Evolutionary conservation across 2,113 vertebrate species (phyloP).

Genomic region (Pelodiscus sinensis): DNA sequence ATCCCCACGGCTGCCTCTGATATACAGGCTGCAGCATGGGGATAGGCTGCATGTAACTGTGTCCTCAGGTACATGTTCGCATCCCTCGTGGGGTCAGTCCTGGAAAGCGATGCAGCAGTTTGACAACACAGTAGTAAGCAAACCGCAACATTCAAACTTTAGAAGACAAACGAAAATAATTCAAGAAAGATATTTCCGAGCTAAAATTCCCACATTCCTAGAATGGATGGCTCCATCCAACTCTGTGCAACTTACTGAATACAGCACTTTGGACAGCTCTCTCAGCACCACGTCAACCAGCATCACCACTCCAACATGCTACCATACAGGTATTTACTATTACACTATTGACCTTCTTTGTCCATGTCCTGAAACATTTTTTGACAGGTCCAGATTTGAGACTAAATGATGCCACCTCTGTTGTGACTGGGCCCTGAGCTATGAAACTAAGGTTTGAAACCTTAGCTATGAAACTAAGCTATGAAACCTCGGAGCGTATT

Average conservation of each 20-base stretch:
- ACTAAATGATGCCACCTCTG: accelerated
- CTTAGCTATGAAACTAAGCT: background rate
- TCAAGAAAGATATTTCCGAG: background rate
- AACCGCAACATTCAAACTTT: background rate
- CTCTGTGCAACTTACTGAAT: background rate
- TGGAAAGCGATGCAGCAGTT: no score
- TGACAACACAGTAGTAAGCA: background rate
- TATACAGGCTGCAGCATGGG: no score
- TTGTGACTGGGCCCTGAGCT: accelerated
- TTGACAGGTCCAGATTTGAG: background rate
- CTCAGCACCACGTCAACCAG: background rate
- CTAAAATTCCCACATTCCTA: background rate
- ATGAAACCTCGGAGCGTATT: no score
- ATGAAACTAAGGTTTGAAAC: background rate
- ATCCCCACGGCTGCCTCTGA: no score
- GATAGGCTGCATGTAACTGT: no score
- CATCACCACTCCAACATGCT: background rate
- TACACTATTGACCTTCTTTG: accelerated
- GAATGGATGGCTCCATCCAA: background rate
- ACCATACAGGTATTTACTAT: background rate
- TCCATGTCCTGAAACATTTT: background rate
- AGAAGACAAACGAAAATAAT: background rate
- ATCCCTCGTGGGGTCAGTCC: no score
- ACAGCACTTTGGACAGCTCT: background rate
- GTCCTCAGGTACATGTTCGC: no score